Conservation (phyloP, 1,140 invertebrate species). For the Formica exsecta region DNA sequence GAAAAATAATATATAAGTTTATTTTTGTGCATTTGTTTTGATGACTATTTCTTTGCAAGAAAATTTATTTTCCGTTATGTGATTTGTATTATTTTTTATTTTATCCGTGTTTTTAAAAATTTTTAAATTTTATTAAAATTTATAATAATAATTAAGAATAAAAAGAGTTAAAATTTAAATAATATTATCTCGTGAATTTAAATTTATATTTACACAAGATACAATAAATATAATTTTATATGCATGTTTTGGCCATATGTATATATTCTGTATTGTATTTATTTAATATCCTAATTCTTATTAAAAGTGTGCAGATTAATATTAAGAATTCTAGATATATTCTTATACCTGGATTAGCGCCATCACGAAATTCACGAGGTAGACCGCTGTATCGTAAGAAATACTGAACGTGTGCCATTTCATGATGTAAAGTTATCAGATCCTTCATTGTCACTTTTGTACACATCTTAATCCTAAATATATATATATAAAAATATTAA, state of each 20-base stretch:
- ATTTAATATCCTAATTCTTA: neutral
- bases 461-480: conserved; percentile 96
- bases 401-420: conserved; percentile 97
- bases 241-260: neutral
- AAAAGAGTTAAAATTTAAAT: neutral
- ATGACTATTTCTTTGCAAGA: neutral
- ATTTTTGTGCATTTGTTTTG: neutral
- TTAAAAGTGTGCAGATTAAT: neutral
- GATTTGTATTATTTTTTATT: neutral
- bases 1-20: neutral
- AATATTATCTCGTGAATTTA: neutral
- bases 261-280: neutral
- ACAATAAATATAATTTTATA: neutral
- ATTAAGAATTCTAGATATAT: neutral
- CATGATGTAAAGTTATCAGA: conserved; percentile 96
- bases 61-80: neutral
- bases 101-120: neutral
- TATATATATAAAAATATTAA: conserved; percentile 1
- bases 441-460: conserved; percentile 95
- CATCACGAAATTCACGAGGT: conserved; percentile 94
- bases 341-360: conserved; percentile 94
- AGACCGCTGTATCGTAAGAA: conserved; percentile 94
- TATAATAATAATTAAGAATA: neutral
- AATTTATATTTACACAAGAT: neutral
- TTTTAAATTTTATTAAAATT: neutral